Base-by-base conservation (phyloP, 1,140 invertebrate genomes). In the Cataglyphis hispanica region DNA sequence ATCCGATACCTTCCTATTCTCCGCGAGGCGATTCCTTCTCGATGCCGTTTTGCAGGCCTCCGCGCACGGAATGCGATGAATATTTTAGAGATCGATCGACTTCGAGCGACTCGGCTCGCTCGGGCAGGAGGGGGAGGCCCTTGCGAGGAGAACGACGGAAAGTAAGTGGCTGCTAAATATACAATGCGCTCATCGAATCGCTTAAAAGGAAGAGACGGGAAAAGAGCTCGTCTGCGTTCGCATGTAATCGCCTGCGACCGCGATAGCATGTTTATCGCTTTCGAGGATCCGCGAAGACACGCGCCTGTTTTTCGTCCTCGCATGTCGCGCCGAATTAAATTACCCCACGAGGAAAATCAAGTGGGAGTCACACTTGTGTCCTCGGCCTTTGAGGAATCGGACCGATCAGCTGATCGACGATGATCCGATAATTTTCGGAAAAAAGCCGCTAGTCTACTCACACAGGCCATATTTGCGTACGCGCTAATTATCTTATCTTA, bases 11-110 rank as follows among this genome's bases (percentile, higher is more conserved):
- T 89, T 64, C 88, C 81, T 78, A 64, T 58, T 31, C 25, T 56
- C 58, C 60, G 67, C 22, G 67, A 22, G 75, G 60, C 74, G 75
- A 87, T 86, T 90, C 74, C 80, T 89, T 50, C 46, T 80, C 83
- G 76, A 46, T 89, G 37, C 69, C 67, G 66, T 27, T 61, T 27
- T 31, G 11, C 80, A 77, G 56, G 75, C 70, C 80, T 84, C 72
- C 43, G 80, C 58, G 80, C 74, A 83, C 80, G 89, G 77, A 90
- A 90, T 60, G 75, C 89, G 87, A 91, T 91, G 91, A 92, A 92
- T 92, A 92, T 92, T 92, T 92, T 85, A 92, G 81, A 87, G 89
- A 92, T 92, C 90, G 91, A 92, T 91, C 90, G 91, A 92, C 89
- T 89, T 84, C 75, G 78, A 89, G 78, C 88, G 72, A 81, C 85